phyloP scores from a whole-genome alignment of 1,140 invertebrate species.

The Aphis craccivora region DNA sequence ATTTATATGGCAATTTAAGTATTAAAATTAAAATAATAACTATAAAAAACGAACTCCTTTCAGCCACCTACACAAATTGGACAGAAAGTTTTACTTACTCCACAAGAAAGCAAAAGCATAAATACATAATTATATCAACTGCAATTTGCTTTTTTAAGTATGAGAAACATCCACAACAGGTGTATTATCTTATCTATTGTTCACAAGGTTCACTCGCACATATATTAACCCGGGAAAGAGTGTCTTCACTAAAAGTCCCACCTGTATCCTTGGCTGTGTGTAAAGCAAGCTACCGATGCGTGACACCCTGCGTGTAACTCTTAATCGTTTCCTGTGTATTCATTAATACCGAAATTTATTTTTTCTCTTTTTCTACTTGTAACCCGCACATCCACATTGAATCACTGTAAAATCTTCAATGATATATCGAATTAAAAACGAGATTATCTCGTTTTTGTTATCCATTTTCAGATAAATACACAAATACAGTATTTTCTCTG shows the following conservation, averaged over 20 bases:
- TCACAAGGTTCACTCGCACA: constrained; percentile 42
- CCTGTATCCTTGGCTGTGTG: constrained; percentile 39
- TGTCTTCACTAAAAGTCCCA: constrained; percentile 57
- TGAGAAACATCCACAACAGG: constrained; percentile 52
- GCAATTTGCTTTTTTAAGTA: constrained; percentile 55
- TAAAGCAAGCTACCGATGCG: constrained; percentile 46
- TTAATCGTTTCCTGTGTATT: constrained; percentile 57
- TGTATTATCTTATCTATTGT: constrained; percentile 57
- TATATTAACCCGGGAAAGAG: constrained; percentile 54
- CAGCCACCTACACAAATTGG: neutral
- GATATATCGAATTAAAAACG: neutral
- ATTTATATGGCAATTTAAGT: neutral
- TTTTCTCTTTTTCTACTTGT: neutral
- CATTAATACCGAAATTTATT: constrained; percentile 16
- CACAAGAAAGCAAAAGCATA: constrained; percentile 52
- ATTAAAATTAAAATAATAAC: constrained; percentile 11
- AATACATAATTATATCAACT: constrained; percentile 37
- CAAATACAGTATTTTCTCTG: constrained; percentile 19
- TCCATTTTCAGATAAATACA: constrained; percentile 2
- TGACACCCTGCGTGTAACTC: constrained; percentile 57
- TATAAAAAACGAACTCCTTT: neutral
- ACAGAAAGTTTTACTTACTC: constrained; percentile 25
- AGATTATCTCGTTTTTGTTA: constrained; percentile 37
- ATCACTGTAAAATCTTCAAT: neutral
- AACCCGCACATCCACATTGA: constrained; percentile 34